Evolutionary conservation across 37 sponge, comb jelly and placozoan genomes (phyloP).

Genomic region (Hexactinellida sp.): DNA sequence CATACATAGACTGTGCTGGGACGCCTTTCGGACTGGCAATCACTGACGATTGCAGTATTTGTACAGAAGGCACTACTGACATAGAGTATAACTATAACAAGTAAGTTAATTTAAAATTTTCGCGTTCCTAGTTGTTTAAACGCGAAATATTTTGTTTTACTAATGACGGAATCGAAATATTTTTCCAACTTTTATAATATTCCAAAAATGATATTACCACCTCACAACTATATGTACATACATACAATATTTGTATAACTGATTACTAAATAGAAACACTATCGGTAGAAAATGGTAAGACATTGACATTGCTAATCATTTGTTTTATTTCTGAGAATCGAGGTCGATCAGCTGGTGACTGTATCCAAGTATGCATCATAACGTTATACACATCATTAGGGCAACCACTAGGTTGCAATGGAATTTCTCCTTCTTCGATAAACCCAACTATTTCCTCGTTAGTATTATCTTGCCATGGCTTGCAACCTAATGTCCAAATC

Average conservation of each 20-base stretch:
- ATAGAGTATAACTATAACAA: slow-evolving; percentile 40
- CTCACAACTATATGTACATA: too few relatives aligned
- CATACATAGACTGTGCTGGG: slow-evolving; percentile 47
- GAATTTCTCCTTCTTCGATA: not conserved
- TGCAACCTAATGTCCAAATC: not conserved
- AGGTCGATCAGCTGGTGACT: not conserved
- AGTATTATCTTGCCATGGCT: not conserved
- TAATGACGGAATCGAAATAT: too few relatives aligned
- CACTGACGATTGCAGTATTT: slow-evolving; percentile 48
- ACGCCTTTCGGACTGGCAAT: slow-evolving; percentile 45
- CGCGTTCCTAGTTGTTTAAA: too few relatives aligned
- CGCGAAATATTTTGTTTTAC: too few relatives aligned
- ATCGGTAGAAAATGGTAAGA: not conserved
- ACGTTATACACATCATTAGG: not conserved
- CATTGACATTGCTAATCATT: not conserved
- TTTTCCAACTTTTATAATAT: too few relatives aligned
- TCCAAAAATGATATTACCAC: too few relatives aligned
- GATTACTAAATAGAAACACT: not conserved
- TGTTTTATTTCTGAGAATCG: not conserved
- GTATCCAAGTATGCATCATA: not conserved
- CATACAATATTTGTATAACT: too few relatives aligned
- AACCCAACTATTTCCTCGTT: not conserved
- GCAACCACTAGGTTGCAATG: not conserved
- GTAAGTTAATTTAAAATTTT: slow-evolving; percentile 44
- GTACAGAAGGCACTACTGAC: slow-evolving; percentile 32